Evolutionary conservation across 2,113 vertebrate species (phyloP).

Genomic region (Glareola pratincola): DNA sequence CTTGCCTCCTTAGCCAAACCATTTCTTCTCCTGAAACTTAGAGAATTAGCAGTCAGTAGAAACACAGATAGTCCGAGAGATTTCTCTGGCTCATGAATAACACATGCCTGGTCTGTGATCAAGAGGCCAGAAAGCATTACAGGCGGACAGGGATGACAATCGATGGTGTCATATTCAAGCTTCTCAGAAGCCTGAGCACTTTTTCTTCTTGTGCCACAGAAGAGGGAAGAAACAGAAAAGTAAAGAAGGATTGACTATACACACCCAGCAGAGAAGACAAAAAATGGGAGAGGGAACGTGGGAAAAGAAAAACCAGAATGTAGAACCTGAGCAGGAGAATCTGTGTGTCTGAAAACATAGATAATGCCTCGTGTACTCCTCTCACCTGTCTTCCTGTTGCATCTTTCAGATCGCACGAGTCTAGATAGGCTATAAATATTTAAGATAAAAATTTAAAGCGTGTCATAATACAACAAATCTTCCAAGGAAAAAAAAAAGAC

Average conservation of each 20-base stretch:
- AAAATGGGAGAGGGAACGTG: neutral
- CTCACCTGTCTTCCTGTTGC: neutral
- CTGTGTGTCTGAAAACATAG: neutral
- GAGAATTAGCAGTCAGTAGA: constrained; percentile 4
- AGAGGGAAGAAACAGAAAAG: neutral
- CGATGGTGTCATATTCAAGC: neutral
- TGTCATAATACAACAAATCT: constrained; percentile 31
- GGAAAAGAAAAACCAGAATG: neutral
- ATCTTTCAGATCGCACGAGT: neutral
- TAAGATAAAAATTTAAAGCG: constrained; percentile 18
- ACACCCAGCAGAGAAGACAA: neutral
- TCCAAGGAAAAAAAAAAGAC: neutral
- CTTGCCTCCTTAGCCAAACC: neutral
- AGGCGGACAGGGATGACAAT: constrained; percentile 25
- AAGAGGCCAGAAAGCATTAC: neutral
- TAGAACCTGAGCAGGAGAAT: neutral
- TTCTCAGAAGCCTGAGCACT: neutral
- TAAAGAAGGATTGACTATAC: neutral
- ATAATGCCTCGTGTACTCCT: neutral
- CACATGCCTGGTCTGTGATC: neutral
- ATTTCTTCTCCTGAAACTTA: neutral
- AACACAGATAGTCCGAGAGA: neutral
- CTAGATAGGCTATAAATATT: constrained; percentile 44
- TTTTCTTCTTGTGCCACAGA: neutral
- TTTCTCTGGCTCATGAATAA: constrained; percentile 35